These are phyloP conservation scores for Meiosimyza platycephala DNA, from an alignment of 2,888 invertebrate species.

Conservation along the genomic window DNA sequence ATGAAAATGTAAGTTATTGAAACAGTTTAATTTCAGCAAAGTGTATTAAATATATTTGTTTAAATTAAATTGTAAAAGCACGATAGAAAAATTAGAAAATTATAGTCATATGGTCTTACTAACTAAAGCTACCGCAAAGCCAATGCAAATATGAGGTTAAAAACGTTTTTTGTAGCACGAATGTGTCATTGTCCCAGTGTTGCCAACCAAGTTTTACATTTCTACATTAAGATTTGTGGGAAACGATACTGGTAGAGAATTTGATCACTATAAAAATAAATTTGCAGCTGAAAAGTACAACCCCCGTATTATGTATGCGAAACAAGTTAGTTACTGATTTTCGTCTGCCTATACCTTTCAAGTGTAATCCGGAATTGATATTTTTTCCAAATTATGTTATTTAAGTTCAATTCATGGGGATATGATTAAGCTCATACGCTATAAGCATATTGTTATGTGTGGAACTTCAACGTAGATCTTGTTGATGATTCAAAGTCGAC, in stretches of 20 bases:
- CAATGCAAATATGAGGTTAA: slow-evolving; percentile 23
- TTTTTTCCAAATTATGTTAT: too few relatives aligned
- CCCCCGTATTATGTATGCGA: not conserved
- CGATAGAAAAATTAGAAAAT: not conserved
- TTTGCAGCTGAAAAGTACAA: not conserved
- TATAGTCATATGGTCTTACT: slow-evolving; percentile 12
- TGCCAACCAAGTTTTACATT: slow-evolving; percentile 5
- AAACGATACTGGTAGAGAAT: too few relatives aligned
- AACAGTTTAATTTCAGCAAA: not conserved
- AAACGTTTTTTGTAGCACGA: slow-evolving; percentile 4
- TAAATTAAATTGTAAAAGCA: not conserved
- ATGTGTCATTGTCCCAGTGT: slow-evolving; percentile 7
- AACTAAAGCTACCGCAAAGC: not conserved
- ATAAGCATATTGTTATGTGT: too few relatives aligned
- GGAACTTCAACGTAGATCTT: too few relatives aligned
- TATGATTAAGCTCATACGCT: too few relatives aligned
- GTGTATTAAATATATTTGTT: not conserved
- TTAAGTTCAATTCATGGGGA: too few relatives aligned
- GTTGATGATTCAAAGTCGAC: too few relatives aligned
- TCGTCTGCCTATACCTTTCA: too few relatives aligned
- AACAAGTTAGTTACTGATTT: too few relatives aligned
- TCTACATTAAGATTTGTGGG: too few relatives aligned
- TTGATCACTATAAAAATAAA: not conserved
- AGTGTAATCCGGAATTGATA: too few relatives aligned
- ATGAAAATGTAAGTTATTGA: slow-evolving; percentile 91